Percentiles rank a stretch among this genome's conserved stretches.
Evolutionary conservation across 2,888 invertebrate genomes (phyloP).

Genomic region (Dicyrtomina minuta): DNA sequence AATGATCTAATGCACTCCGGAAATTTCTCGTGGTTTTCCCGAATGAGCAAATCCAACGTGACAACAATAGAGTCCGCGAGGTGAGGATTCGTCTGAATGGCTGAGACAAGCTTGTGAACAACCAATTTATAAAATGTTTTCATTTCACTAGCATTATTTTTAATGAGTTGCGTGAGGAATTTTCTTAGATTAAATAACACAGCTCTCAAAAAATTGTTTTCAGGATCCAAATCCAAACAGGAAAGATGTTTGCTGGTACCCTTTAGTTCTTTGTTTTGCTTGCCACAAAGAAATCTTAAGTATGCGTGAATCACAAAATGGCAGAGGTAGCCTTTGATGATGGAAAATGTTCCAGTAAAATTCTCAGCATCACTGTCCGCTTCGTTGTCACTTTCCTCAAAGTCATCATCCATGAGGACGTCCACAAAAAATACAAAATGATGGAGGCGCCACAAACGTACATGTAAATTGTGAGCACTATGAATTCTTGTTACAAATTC

Average conservation of each 20-base stretch:
- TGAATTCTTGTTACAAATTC: conserved; percentile 41
- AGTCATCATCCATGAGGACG: conserved; percentile 32
- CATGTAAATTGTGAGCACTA: conserved; percentile 37
- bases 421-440: conserved; percentile 48
- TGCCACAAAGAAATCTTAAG: conserved; percentile 37
- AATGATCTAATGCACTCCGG: conserved; percentile 59
- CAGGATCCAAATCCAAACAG: conserved; percentile 10
- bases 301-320: conserved; percentile 47
- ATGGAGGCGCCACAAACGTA: conserved; percentile 42
- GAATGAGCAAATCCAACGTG: conserved; percentile 62
- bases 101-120: conserved; percentile 62
- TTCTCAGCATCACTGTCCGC: neutral
- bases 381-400: neutral
- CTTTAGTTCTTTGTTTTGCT: too few species aligned
- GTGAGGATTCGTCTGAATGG: conserved; percentile 56
- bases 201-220: neutral
- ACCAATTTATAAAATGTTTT: conserved; percentile 60
- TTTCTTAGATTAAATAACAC: conserved; percentile 10
- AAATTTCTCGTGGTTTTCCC: conserved; percentile 60
- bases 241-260: too few species aligned
- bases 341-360: conserved; percentile 28
- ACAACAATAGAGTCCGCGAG: conserved; percentile 56
- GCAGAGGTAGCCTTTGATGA: conserved; percentile 42
- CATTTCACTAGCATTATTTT: conserved; percentile 56
- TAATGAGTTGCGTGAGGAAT: neutral